Base-by-base conservation (phyloP, 2,113 vertebrate species). In the Tyrannus savana region DNA sequence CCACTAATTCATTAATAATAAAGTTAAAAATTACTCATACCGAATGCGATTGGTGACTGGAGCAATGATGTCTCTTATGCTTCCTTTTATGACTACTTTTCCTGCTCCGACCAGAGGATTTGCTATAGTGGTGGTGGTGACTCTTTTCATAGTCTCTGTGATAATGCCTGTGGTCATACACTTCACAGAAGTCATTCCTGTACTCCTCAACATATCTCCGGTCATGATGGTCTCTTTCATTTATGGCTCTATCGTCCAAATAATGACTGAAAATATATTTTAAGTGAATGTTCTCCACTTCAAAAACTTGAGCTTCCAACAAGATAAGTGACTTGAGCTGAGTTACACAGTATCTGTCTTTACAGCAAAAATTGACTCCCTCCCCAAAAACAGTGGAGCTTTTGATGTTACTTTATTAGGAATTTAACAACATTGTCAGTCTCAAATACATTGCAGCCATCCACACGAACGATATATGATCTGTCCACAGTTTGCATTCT, bases 91-190 rank as follows among this genome's bases (percentile, higher is more conserved):
- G 98, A 94, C 98, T 98, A 98, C 99, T 99, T 96, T 98, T 99
- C 58, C 98, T 97, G 96, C 98, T 98, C 92, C 93, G 98, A 41
- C 98, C 98, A 31, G 99, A 99, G 44, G 99, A 99, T 97, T 99
- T 99, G 98, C 99, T 99, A 98, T 99, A 99, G 97, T 99, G 99
- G 95, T 99, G 98, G 97, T 95, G 95, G 78, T 98, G 98, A 96
- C 93, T 90, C 96, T 97, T 98, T 97, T 97, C 98, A 97, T 98
- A 97, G 94, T 99, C 98, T 92, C 97, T 98, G 93, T 98, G 98
- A 94, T 98, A 98, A 93, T 97, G 97, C 87, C 97, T 98, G 90
- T 97, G 97, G 52, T 98, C 98, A 94, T 98, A 98, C 35, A 98
- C 97, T 97, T 98, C 98, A 64, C 97, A 98, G 97, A 98, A 98